Conservation (phyloP, 2,888 invertebrate species). For the Eumerus sabulonum region DNA sequence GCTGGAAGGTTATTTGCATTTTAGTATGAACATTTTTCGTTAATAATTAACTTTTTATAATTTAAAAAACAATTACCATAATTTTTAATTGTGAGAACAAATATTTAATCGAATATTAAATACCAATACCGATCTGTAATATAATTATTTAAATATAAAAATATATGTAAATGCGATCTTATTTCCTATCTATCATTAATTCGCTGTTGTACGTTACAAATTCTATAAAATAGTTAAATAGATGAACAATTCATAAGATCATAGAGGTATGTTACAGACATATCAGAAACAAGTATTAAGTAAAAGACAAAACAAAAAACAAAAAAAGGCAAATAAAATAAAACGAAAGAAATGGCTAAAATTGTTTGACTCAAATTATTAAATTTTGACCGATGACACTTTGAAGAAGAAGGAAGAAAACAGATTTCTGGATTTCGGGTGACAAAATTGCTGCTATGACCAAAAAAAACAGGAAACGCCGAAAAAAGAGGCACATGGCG, state of each 20-base stretch:
- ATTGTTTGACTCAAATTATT: constrained; percentile 1
- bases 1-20: constrained; percentile 59
- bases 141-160: constrained; percentile 32
- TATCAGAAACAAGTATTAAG: constrained; percentile 39
- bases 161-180: constrained; percentile 41
- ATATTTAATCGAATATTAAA: neutral
- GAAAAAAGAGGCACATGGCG: too few relatives aligned
- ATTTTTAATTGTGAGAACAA: constrained; percentile 45
- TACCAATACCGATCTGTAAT: constrained; percentile 28
- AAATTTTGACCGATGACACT: too few relatives aligned
- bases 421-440: too few relatives aligned
- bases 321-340: constrained; percentile 6
- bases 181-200: constrained; percentile 46
- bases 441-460: too few relatives aligned
- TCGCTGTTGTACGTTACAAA: constrained; percentile 42
- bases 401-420: too few relatives aligned
- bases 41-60: too few relatives aligned
- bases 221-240: constrained; percentile 36
- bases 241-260: constrained; percentile 18
- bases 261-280: constrained; percentile 41
- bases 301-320: constrained; percentile 2
- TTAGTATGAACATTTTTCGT: too few relatives aligned
- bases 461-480: too few relatives aligned
- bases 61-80: constrained; percentile 2
- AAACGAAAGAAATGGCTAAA: neutral